A percentile compares a stretch with the other conserved stretches of the same genome.
phyloP scores from a whole-genome alignment of 2,797 vertebrate genomes.

The Heteromormyrus szaboi region DNA sequence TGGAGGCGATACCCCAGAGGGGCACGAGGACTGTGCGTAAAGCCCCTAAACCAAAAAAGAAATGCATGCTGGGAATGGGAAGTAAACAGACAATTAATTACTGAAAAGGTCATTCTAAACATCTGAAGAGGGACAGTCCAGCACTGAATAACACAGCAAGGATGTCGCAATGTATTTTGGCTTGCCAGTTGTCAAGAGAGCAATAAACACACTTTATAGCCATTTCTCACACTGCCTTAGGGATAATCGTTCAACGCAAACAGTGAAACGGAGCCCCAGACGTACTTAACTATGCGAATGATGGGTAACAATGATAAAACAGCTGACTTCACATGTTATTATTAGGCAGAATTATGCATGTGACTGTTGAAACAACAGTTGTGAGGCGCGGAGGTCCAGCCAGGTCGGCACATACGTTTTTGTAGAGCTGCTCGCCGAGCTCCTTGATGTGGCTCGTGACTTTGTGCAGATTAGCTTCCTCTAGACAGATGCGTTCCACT shows the following conservation, averaged over 20 bases:
- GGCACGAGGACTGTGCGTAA: neutral
- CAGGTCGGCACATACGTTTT: conserved; percentile 66
- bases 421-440: conserved; percentile 87
- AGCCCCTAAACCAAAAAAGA: neutral
- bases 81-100: neutral
- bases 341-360: neutral
- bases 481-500: conserved; percentile 75
- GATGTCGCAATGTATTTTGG: neutral
- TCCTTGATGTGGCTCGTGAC: conserved; percentile 81
- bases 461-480: conserved; percentile 72
- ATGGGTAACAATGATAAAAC: neutral
- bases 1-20: neutral
- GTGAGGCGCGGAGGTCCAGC: neutral
- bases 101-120: neutral
- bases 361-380: neutral
- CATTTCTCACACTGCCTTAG: neutral
- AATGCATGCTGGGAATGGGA: neutral
- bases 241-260: neutral
- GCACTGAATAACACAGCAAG: neutral
- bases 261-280: neutral
- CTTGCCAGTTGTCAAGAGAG: neutral
- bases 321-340: neutral
- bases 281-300: neutral
- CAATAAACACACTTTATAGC: neutral
- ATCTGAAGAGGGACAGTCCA: neutral